Conservation (phyloP, 2,797 vertebrate species). For the Loriculus beryllinus region DNA sequence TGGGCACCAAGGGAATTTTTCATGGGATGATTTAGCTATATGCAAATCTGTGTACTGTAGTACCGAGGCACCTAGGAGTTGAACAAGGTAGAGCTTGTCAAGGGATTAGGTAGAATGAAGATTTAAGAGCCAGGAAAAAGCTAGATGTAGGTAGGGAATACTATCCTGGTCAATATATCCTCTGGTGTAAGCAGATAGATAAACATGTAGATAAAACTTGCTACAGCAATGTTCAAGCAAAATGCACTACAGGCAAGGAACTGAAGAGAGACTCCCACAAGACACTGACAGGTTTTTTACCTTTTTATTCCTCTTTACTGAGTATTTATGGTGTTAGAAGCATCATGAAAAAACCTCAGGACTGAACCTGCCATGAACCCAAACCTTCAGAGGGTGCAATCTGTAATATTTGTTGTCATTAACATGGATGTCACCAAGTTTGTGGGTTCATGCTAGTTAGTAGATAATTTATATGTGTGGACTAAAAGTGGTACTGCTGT, state of each 20-base stretch:
- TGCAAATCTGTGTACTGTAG: conserved; percentile 36
- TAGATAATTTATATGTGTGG: neutral
- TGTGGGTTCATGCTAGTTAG: neutral
- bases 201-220: conserved; percentile 53
- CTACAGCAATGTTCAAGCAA: neutral
- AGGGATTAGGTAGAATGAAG: conserved; percentile 44
- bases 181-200: conserved; percentile 26
- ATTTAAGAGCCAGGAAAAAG: conserved; percentile 43
- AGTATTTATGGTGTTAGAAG: neutral
- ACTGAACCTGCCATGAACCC: neutral
- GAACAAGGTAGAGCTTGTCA: conserved; percentile 6
- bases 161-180: conserved; percentile 43
- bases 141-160: conserved; percentile 17
- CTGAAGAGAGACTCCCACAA: neutral
- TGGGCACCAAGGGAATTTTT: conserved; percentile 44
- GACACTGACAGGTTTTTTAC: neutral
- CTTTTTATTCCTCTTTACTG: neutral
- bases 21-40: conserved; percentile 57
- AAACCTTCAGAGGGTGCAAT: neutral
- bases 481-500: neutral
- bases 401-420: neutral
- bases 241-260: conserved; percentile 16
- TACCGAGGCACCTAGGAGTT: neutral
- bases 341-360: neutral
- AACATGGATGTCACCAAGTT: fast-evolving